These are phyloP conservation scores for Neodiprion lecontei DNA, from an alignment of 1,140 invertebrate species.

Conservation along the genomic window DNA sequence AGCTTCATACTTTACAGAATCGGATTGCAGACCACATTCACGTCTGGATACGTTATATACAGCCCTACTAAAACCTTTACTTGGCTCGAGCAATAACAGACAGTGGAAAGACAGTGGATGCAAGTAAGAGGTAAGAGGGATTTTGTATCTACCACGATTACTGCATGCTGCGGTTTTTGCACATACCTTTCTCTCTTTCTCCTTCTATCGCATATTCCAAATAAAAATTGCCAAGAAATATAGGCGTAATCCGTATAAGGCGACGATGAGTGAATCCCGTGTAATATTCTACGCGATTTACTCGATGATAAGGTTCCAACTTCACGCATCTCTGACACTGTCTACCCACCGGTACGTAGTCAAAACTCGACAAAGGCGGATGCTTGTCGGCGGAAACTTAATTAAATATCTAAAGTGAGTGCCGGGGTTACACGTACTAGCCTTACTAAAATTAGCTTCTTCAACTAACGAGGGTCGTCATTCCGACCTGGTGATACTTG, in stretches of 20 bases:
- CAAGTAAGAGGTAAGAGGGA: neutral
- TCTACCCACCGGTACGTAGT: neutral
- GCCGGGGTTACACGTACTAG: constrained; percentile 47
- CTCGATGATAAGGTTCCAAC: too few relatives aligned
- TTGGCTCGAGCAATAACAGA: constrained; percentile 48
- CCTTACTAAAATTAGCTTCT: constrained; percentile 52
- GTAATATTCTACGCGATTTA: too few relatives aligned
- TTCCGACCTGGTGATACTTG: constrained; percentile 52
- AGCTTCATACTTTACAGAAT: constrained; percentile 60
- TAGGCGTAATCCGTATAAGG: too few relatives aligned
- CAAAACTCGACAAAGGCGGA: constrained; percentile 19
- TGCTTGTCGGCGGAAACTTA: constrained; percentile 61
- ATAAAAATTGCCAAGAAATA: too few relatives aligned
- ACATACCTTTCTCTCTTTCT: too few relatives aligned
- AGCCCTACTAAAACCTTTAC: constrained; percentile 44
- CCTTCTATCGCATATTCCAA: too few relatives aligned
- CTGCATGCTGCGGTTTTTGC: too few relatives aligned
- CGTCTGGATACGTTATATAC: constrained; percentile 47
- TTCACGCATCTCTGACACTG: neutral
- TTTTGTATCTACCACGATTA: too few relatives aligned
- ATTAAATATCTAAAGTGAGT: constrained; percentile 64
- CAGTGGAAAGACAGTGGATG: constrained; percentile 36
- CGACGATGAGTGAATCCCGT: too few relatives aligned
- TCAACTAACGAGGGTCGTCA: constrained; percentile 9
- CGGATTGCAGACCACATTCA: constrained; percentile 50